Evolutionary conservation across 2,113 vertebrate genomes (phyloP).

Genomic region (Cricetomys ansorgei): DNA sequence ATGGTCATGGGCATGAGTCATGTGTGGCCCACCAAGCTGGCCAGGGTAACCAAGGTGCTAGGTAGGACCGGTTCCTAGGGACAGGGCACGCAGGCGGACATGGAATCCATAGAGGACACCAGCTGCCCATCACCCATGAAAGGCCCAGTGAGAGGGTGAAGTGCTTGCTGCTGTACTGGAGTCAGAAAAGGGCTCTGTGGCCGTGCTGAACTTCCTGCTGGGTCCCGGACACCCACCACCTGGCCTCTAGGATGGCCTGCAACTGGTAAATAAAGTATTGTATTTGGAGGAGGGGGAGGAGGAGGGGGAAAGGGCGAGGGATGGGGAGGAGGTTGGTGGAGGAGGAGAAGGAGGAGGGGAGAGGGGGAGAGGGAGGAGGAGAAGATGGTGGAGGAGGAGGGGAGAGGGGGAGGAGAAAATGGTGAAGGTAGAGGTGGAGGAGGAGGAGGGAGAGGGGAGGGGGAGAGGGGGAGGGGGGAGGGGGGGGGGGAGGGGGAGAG

Average conservation of each 20-base stretch:
- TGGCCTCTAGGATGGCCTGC: neutral
- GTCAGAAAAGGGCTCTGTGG: neutral
- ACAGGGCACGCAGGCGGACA: neutral
- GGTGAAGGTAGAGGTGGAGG: no score
- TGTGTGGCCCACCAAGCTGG: no score
- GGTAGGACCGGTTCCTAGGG: neutral
- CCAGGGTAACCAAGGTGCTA: neutral
- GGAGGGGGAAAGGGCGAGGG: fast-evolving
- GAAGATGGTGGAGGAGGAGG: neutral
- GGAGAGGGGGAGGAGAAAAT: no score
- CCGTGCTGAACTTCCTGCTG: neutral
- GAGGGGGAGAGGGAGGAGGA: fast-evolving
- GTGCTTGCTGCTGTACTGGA: fast-evolving
- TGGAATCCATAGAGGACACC: no score
- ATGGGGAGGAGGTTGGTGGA: fast-evolving
- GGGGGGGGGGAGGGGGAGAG: neutral
- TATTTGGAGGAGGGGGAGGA: neutral
- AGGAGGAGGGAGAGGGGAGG: no score
- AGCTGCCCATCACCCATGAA: neutral
- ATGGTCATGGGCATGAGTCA: no score
- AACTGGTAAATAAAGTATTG: neutral
- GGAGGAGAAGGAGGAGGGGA: no score
- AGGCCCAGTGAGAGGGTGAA: neutral
- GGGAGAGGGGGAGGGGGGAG: fast-evolving
- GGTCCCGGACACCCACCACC: neutral